phyloP scores from a whole-genome alignment of 2,113 vertebrate genomes.

The Paralichthys olivaceus region DNA sequence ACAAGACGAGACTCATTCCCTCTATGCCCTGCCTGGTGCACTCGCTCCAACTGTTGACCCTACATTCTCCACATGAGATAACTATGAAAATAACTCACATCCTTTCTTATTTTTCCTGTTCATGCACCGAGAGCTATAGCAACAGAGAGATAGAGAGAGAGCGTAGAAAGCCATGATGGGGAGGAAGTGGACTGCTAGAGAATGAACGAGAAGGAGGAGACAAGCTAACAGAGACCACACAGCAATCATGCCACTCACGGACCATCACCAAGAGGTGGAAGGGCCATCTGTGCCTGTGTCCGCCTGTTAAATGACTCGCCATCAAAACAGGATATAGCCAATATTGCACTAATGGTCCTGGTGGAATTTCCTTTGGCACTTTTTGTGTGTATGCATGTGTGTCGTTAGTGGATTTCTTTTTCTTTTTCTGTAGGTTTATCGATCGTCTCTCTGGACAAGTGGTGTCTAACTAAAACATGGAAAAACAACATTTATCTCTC shows the following conservation, averaged over 20 bases:
- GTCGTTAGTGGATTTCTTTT: background rate
- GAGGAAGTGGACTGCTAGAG: conserved; percentile 25
- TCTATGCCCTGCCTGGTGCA: conserved; percentile 28
- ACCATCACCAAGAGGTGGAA: conserved; percentile 66
- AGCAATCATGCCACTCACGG: conserved; percentile 69
- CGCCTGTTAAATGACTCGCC: conserved; percentile 50
- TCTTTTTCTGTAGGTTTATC: background rate
- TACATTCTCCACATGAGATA: conserved; percentile 36
- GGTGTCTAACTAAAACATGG: background rate
- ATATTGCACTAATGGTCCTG: conserved; percentile 54
- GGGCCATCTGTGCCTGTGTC: conserved; percentile 59
- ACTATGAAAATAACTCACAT: conserved; percentile 58
- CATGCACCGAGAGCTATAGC: conserved; percentile 21
- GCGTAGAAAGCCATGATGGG: background rate
- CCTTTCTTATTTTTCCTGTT: conserved; percentile 1
- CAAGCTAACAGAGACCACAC: conserved; percentile 55
- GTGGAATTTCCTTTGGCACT: conserved; percentile 7
- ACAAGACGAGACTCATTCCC: conserved; percentile 27
- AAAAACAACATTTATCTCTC: background rate
- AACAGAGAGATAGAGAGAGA: background rate
- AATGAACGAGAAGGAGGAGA: conserved; percentile 24
- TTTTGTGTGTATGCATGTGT: conserved; percentile 8
- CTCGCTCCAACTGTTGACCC: conserved; percentile 43
- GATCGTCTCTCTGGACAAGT: background rate
- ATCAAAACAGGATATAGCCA: conserved; percentile 73